These are phyloP conservation scores for Trematomus loennbergii DNA, from an alignment of 2,113 vertebrate genomes.

Conservation along the genomic window DNA sequence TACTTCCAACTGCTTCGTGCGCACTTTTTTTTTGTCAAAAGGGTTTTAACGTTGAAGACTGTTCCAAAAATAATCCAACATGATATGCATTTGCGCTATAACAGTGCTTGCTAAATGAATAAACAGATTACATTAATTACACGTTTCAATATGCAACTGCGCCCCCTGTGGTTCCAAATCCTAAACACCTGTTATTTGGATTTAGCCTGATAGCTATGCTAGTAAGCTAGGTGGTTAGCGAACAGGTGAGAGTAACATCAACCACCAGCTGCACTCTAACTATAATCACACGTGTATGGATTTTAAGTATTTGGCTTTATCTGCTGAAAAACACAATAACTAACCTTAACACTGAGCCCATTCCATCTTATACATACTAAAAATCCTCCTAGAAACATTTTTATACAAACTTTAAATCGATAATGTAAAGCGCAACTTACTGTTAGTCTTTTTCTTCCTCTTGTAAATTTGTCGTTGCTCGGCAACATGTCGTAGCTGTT, in stretches of 20 bases:
- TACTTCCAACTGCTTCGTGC: too few species aligned
- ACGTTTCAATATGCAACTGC: not conserved
- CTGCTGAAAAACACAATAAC: not conserved
- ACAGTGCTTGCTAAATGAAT: not conserved
- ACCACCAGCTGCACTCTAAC: slow-evolving; percentile 34
- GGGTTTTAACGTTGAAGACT: not conserved
- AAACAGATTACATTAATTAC: not conserved
- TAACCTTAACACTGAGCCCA: not conserved
- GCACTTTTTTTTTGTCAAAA: not conserved
- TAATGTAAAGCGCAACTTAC: slow-evolving; percentile 21
- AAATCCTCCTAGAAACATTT: not conserved
- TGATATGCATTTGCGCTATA: not conserved
- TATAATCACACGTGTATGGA: slow-evolving; percentile 11
- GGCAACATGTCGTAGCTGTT: slow-evolving; percentile 57
- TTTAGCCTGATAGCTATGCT: not conserved
- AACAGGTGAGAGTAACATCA: slow-evolving; percentile 6
- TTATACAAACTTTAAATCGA: not conserved
- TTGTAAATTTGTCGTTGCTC: slow-evolving; percentile 60
- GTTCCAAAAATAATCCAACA: not conserved
- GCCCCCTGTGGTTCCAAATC: not conserved
- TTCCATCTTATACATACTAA: rapidly evolving
- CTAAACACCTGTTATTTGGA: too few species aligned
- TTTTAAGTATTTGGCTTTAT: not conserved
- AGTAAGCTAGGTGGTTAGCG: not conserved
- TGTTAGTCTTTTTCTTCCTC: not conserved